phyloP scores from a whole-genome alignment of 2,113 vertebrate species.

The Myiozetetes cayanensis region DNA sequence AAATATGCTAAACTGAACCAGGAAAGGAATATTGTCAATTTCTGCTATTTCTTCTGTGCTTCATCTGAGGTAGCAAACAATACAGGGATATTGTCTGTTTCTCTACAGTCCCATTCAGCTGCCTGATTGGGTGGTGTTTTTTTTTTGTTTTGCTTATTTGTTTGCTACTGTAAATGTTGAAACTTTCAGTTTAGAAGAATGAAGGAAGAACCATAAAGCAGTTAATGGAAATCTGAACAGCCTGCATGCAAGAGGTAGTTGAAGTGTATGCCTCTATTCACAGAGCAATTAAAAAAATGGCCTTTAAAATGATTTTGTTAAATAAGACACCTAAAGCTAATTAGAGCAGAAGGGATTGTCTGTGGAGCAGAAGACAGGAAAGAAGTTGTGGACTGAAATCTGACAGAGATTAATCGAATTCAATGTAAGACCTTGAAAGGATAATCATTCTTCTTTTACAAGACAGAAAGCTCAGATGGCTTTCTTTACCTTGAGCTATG shows the following conservation, averaged over 20 bases:
- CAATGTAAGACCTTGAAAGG: background rate
- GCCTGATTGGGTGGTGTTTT: background rate
- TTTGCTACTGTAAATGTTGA: background rate
- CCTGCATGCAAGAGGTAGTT: background rate
- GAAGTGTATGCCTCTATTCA: background rate
- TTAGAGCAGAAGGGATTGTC: slow-evolving; percentile 25
- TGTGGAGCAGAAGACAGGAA: background rate
- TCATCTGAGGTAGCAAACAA: background rate
- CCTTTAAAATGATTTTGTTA: slow-evolving; percentile 4
- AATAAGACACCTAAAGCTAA: slow-evolving; percentile 25
- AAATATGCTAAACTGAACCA: background rate
- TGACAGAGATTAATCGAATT: background rate
- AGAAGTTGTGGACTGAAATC: background rate
- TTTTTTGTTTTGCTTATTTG: background rate
- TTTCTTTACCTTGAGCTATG: background rate
- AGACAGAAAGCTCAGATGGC: background rate
- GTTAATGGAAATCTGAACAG: background rate
- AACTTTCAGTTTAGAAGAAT: background rate
- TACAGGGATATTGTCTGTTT: background rate
- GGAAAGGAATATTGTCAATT: background rate
- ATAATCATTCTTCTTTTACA: background rate
- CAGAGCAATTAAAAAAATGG: background rate
- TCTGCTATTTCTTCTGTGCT: background rate
- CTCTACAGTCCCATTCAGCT: background rate
- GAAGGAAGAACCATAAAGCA: background rate